Evolutionary conservation across 2,113 vertebrate genomes (phyloP).

Genomic region (Gambusia holbrooki): DNA sequence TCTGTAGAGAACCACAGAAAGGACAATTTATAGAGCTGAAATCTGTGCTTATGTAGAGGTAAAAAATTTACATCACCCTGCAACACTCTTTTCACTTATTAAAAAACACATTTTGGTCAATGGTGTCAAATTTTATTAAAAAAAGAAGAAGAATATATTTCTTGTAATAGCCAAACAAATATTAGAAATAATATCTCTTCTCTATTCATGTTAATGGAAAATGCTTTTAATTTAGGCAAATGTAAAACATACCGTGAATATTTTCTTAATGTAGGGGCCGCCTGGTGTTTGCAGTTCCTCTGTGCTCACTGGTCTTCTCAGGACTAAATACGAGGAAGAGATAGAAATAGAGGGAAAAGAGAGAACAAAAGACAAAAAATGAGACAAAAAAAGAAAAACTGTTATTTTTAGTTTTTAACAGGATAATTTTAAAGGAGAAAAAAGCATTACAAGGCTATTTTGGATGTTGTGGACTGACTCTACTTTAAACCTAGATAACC

Average conservation of each 20-base stretch:
- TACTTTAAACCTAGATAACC: too few relatives aligned
- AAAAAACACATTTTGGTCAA: background rate
- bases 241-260: conserved; percentile 85
- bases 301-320: conserved; percentile 87
- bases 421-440: background rate
- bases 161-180: background rate
- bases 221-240: background rate
- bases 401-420: too few relatives aligned
- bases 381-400: background rate
- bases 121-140: background rate
- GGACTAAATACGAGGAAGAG: conserved; percentile 74
- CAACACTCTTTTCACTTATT: background rate
- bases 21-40: background rate
- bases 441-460: background rate
- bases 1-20: conserved; percentile 66
- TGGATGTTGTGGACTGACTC: background rate
- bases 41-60: background rate
- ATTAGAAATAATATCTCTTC: background rate
- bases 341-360: conserved; percentile 18
- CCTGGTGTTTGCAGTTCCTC: conserved; percentile 89
- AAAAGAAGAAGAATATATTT: background rate
- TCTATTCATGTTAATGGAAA: fast-evolving
- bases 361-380: conserved; percentile 12
- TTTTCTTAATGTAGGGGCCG: conserved; percentile 85
- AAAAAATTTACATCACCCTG: background rate